Conservation (phyloP, 2,888 invertebrate species). For the Gordius sp. region DNA sequence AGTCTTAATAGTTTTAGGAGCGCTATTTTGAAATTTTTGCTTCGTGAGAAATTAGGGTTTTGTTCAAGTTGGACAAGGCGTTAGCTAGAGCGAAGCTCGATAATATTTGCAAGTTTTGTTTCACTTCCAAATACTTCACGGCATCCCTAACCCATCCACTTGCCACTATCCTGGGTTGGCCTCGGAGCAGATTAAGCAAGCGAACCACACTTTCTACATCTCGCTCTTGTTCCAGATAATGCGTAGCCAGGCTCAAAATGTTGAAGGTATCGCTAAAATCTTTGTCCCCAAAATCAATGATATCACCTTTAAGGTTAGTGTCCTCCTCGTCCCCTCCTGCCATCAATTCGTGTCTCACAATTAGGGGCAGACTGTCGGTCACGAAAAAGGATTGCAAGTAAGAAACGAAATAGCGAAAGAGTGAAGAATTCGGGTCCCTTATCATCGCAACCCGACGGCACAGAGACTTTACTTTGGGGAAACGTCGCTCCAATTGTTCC, state of each 20-base stretch:
- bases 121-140: background rate
- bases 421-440: background rate
- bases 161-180: background rate
- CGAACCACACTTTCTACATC: background rate
- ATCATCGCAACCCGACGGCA: background rate
- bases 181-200: background rate
- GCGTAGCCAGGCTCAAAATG: background rate
- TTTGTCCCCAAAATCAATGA: too few species aligned
- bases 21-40: too few species aligned
- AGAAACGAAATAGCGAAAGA: slow-evolving; percentile 6
- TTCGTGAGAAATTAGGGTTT: too few species aligned
- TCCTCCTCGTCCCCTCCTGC: too few species aligned
- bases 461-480: background rate
- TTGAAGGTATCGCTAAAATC: slow-evolving; percentile 2
- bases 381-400: slow-evolving; percentile 13
- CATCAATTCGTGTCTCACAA: too few species aligned
- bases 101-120: background rate
- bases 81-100: background rate
- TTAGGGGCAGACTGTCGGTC: too few species aligned
- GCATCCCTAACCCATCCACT: background rate
- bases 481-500: too few species aligned
- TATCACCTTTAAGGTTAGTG: too few species aligned
- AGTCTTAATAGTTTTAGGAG: too few species aligned
- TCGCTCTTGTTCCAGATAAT: background rate
- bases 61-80: too few species aligned